These are phyloP conservation scores for Hartigia nigra DNA, from an alignment of 2,888 invertebrate species.

Conservation along the genomic window DNA sequence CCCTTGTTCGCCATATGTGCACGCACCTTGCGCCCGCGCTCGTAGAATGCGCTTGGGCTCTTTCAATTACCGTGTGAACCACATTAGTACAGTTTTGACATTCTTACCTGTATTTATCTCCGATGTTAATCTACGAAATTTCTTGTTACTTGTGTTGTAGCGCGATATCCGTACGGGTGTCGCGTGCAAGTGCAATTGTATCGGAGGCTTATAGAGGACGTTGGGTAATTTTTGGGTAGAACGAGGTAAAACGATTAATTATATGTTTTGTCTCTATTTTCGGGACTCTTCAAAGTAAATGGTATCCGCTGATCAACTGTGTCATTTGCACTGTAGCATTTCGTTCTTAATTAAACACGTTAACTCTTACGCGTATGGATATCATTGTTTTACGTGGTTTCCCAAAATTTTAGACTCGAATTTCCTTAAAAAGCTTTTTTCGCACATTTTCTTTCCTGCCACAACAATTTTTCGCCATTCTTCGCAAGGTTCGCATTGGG, in stretches of 20 bases:
- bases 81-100: neutral
- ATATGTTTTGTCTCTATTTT: neutral
- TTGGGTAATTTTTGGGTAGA: neutral
- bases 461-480: neutral
- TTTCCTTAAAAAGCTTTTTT: neutral
- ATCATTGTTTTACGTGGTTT: neutral
- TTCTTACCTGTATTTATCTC: neutral
- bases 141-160: constrained; percentile 23
- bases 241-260: neutral
- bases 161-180: constrained; percentile 35
- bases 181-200: constrained; percentile 40
- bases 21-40: neutral
- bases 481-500: neutral
- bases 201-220: too few relatives aligned
- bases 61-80: neutral
- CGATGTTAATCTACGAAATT: neutral
- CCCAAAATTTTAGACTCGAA: neutral
- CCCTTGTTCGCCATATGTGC: neutral
- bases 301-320: too few relatives aligned
- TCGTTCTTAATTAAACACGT: too few relatives aligned
- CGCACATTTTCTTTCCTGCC: neutral
- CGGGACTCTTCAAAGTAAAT: neutral
- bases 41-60: neutral
- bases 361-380: neutral
- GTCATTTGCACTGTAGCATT: too few relatives aligned